Evolutionary conservation across 64 coral and sea anemone genomes (phyloP).

Genomic region (Actinia tenebrosa): DNA sequence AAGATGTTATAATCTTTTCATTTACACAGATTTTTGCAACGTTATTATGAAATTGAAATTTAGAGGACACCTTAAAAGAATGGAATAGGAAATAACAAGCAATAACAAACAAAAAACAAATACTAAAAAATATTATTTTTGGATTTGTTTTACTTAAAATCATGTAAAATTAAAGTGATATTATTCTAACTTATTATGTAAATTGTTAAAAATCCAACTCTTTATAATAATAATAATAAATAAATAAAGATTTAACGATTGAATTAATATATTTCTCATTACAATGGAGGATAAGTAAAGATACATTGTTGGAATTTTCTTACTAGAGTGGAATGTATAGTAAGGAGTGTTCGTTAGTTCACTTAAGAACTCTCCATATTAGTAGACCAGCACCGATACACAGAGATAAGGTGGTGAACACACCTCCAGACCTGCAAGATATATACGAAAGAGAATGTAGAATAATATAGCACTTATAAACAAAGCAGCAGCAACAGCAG

Average conservation of each 20-base stretch:
- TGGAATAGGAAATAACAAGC: no score
- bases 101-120: no score
- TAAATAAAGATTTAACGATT: neutral
- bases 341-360: neutral
- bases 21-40: no score
- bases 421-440: constrained; percentile 23
- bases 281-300: neutral
- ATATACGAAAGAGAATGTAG: neutral
- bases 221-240: neutral
- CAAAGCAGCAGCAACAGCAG: neutral
- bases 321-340: no score
- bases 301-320: neutral
- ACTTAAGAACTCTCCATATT: neutral
- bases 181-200: no score
- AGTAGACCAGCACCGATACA: constrained; percentile 18
- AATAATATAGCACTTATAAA: neutral
- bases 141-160: no score
- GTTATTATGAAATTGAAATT: no score
- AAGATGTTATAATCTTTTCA: no score
- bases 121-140: no score
- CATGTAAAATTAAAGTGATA: no score
- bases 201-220: no score
- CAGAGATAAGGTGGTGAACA: constrained; percentile 19
- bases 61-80: no score
- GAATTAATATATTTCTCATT: neutral